These are phyloP conservation scores for Gallinago solitaria DNA, from an alignment of 2,797 vertebrate species.

Conservation along the genomic window DNA sequence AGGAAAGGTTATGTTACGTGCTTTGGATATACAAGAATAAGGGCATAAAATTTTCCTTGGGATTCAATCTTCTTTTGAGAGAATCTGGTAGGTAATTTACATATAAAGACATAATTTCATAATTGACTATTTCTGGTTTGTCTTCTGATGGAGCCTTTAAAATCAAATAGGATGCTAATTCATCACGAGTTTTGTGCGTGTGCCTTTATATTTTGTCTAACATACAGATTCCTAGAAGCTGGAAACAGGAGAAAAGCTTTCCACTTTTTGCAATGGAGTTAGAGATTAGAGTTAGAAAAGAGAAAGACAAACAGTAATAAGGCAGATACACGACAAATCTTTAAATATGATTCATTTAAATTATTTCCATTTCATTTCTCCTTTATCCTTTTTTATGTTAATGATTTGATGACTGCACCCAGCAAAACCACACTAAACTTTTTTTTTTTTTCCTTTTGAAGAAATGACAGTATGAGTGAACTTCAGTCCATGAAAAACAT, in stretches of 20 bases:
- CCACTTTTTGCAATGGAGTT: background rate
- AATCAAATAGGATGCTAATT: background rate
- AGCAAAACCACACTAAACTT: background rate
- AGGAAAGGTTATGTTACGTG: background rate
- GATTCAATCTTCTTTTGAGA: background rate
- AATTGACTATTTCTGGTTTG: background rate
- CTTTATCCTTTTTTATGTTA: background rate
- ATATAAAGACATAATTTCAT: background rate
- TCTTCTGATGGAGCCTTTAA: background rate
- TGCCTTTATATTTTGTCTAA: background rate
- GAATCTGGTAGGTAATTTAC: background rate
- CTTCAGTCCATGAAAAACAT: background rate
- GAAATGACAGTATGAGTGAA: background rate
- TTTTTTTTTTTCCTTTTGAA: background rate
- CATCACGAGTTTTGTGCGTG: background rate
- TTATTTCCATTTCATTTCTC: background rate
- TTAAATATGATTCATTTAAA: background rate
- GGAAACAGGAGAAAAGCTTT: background rate
- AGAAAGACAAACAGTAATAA: background rate
- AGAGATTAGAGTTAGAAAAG: background rate
- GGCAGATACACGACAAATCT: background rate
- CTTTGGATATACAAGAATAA: background rate
- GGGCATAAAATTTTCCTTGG: background rate
- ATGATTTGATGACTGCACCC: background rate
- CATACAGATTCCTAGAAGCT: background rate